Conservation (phyloP, 2,888 invertebrate genomes). For the Tyria jacobaeae region DNA sequence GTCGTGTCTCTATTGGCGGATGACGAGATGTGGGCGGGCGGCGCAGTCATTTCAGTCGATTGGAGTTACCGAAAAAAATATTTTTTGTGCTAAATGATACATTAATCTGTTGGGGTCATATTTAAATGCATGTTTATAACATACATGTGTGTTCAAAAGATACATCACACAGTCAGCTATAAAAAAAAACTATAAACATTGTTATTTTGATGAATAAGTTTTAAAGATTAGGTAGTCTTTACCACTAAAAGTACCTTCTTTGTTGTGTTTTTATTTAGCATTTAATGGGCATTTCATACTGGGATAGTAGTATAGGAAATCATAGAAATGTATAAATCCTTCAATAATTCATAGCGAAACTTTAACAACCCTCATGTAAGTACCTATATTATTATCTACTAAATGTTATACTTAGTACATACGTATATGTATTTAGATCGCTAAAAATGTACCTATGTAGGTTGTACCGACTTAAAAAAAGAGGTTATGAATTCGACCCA, state of each 20-base stretch:
- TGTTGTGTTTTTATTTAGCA: not conserved
- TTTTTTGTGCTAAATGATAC: conserved; percentile 71
- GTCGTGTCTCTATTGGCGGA: conserved; percentile 63
- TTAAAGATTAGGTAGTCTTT: not conserved
- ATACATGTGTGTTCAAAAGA: conserved; percentile 52
- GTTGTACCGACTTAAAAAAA: too few species aligned
- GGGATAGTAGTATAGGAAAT: not conserved
- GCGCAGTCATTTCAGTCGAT: conserved; percentile 26
- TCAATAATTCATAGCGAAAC: too few species aligned
- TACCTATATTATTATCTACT: too few species aligned
- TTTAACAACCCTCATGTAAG: too few species aligned
- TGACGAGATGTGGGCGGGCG: conserved; percentile 63
- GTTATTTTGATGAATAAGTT: not conserved
- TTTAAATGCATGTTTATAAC: conserved; percentile 58
- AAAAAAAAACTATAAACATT: conserved; percentile 16
- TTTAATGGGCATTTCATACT: not conserved
- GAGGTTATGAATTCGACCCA: too few species aligned
- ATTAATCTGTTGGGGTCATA: conserved; percentile 60
- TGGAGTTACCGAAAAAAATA: conserved; percentile 40
- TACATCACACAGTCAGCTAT: conserved; percentile 31
- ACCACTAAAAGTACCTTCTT: not conserved
- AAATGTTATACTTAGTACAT: too few species aligned
- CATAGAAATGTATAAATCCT: too few species aligned
- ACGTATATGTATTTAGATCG: too few species aligned
- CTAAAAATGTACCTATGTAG: too few species aligned